phyloP scores from a whole-genome alignment of 2,113 vertebrate genomes.

The Poeciliopsis occidentalis region DNA sequence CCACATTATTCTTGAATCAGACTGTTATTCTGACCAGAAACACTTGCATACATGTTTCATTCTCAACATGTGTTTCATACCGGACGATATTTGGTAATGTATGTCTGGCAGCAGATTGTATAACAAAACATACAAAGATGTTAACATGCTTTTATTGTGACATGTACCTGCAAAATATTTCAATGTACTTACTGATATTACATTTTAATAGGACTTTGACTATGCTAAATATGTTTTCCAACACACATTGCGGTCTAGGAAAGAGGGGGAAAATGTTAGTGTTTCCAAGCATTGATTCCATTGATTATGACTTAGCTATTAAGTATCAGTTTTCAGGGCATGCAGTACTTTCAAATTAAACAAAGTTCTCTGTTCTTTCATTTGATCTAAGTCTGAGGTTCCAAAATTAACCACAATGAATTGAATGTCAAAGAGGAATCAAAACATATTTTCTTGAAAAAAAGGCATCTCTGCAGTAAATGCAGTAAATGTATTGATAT shows the following conservation, averaged over 20 bases:
- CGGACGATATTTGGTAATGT: too few species aligned
- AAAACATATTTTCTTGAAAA: background rate
- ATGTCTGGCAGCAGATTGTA: too few species aligned
- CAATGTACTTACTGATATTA: background rate
- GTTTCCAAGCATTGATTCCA: background rate
- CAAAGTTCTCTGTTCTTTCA: background rate
- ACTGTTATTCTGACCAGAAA: too few species aligned
- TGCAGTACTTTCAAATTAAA: too few species aligned
- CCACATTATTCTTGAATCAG: too few species aligned
- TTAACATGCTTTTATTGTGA: background rate
- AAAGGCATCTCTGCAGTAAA: background rate
- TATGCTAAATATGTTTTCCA: background rate
- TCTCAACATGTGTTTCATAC: too few species aligned
- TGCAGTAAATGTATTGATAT: too few species aligned
- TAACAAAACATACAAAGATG: too few species aligned
- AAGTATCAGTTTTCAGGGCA: background rate
- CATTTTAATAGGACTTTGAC: background rate
- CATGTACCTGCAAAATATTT: background rate
- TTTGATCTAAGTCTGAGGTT: background rate
- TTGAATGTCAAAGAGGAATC: background rate
- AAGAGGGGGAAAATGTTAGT: background rate
- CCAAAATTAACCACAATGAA: background rate
- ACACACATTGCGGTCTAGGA: background rate
- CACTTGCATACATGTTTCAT: too few species aligned
- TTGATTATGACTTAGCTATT: background rate